phyloP scores from a whole-genome alignment of 2,113 vertebrate genomes.

The sheep (Ovis aries) region ARS-UI_Ramb_v3.0 NC_056061.1:61453501-61454000 shows the following conservation, averaged over 20 bases:
- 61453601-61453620: background rate
- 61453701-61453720: background rate
- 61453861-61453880: background rate
- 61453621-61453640: background rate
- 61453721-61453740: background rate
- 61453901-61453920: background rate
- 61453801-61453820: background rate
- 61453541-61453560: constrained; percentile 2
- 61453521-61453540: background rate
- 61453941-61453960: background rate
- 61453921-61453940: background rate
- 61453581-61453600: background rate
- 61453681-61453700: background rate
- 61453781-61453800: background rate
- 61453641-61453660: background rate
- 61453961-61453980: background rate
- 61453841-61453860: background rate
- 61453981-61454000: background rate
- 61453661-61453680: background rate
- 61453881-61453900: background rate
- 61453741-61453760: background rate
- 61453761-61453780: background rate
- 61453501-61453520: background rate
- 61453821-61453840: background rate
- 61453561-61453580: background rate